These are phyloP conservation scores for Chromoteleia sp. DNA, from an alignment of 2,888 invertebrate species.

Conservation along the genomic window DNA sequence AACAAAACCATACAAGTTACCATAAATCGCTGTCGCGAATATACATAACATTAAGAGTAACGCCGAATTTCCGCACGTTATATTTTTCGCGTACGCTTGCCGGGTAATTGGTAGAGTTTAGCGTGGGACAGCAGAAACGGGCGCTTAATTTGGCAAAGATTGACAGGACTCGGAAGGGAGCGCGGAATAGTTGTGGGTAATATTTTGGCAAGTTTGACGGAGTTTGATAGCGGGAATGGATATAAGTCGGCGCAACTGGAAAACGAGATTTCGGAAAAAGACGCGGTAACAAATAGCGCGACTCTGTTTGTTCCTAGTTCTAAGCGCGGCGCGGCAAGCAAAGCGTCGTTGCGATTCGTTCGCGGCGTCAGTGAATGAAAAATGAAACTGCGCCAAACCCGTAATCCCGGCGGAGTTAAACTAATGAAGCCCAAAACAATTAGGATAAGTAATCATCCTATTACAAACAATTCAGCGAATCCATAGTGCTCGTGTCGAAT, in stretches of 20 bases:
- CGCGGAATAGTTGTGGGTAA: slow-evolving; percentile 18
- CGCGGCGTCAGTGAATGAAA: slow-evolving; percentile 15
- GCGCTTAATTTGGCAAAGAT: slow-evolving; percentile 40
- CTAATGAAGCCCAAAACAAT: slow-evolving; percentile 57
- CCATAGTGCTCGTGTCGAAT: slow-evolving; percentile 32
- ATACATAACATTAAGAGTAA: slow-evolving; percentile 26
- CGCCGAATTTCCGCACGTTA: slow-evolving; percentile 22
- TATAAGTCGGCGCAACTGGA: slow-evolving; percentile 7
- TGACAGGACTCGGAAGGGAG: slow-evolving; percentile 40
- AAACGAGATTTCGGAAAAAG: background rate
- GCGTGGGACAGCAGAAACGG: slow-evolving; percentile 20
- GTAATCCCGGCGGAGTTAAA: slow-evolving; percentile 16
- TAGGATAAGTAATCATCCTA: slow-evolving; percentile 57
- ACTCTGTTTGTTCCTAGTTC: no score
- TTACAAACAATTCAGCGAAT: slow-evolving; percentile 54
- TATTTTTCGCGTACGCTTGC: slow-evolving; percentile 17
- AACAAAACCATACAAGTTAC: no score
- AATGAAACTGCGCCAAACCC: background rate
- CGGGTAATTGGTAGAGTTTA: slow-evolving; percentile 38
- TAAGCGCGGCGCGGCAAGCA: background rate
- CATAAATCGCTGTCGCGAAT: no score
- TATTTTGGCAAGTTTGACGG: slow-evolving; percentile 37
- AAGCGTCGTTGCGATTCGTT: slow-evolving; percentile 3
- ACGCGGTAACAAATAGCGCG: background rate
- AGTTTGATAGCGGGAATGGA: slow-evolving; percentile 43